These are phyloP conservation scores for Mus spicilegus DNA, from an alignment of 2,113 vertebrate species.

Conservation along the genomic window DNA sequence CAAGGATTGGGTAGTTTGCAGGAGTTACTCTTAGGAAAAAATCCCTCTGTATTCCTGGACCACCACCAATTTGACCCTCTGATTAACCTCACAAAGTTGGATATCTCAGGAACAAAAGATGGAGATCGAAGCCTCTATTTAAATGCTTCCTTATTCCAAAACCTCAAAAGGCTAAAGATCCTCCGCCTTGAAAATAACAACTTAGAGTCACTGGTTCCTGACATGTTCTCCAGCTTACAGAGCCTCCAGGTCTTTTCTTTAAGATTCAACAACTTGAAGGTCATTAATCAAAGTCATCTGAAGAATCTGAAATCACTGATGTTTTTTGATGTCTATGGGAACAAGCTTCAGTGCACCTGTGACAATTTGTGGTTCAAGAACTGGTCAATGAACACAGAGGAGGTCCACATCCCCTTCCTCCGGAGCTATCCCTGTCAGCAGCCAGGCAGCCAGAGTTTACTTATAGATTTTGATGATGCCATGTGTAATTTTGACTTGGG, in stretches of 20 bases:
- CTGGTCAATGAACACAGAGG: conserved; percentile 64
- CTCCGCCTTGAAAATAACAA: conserved; percentile 88
- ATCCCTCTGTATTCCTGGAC: conserved; percentile 88
- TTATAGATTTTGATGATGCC: conserved; percentile 86
- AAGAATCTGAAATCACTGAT: conserved; percentile 84
- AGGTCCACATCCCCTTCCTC: conserved; percentile 89
- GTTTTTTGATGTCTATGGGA: conserved; percentile 90
- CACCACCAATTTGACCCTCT: conserved; percentile 86
- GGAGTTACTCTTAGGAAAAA: conserved; percentile 82
- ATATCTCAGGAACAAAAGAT: conserved; percentile 85
- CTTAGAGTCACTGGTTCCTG: conserved; percentile 86
- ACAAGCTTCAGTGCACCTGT: conserved; percentile 90
- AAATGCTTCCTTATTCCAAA: conserved; percentile 86
- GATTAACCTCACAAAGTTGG: conserved; percentile 80
- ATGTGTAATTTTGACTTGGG: conserved; percentile 89
- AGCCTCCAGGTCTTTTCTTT: conserved; percentile 82
- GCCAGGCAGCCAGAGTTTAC: conserved; percentile 69
- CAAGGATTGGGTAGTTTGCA: conserved; percentile 72
- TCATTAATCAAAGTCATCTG: conserved; percentile 81
- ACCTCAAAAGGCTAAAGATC: conserved; percentile 84
- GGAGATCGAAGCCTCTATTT: conserved; percentile 58
- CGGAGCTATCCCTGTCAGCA: conserved; percentile 81
- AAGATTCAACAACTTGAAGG: conserved; percentile 89
- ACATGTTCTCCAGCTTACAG: conserved; percentile 91
- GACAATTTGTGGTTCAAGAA: conserved; percentile 81